A percentile compares a stretch with the other conserved stretches of the same genome.
phyloP scores from a whole-genome alignment of 2,797 vertebrate genomes.

The Melanotaenia trifasciata region DNA sequence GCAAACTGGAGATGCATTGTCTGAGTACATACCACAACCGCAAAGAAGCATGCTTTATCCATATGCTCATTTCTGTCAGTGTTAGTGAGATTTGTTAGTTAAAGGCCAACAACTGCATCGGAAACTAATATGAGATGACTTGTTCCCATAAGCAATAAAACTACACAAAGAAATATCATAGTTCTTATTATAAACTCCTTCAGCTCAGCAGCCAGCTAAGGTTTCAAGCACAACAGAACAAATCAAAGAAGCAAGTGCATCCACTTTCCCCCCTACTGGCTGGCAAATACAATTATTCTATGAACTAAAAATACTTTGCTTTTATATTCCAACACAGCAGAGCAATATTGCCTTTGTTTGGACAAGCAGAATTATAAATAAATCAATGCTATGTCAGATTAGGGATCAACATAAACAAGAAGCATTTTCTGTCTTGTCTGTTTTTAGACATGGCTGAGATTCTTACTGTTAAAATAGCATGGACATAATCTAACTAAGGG shows the following conservation, averaged over 20 bases:
- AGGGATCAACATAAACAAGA: background rate
- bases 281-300: background rate
- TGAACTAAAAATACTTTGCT: background rate
- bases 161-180: background rate
- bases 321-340: constrained; percentile 2
- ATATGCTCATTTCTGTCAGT: constrained; percentile 2
- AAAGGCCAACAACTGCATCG: background rate
- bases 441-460: background rate
- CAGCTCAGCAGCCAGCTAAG: constrained; percentile 12
- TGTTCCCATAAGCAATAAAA: constrained; percentile 27
- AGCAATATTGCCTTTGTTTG: background rate
- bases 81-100: constrained; percentile 24
- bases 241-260: background rate
- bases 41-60: constrained; percentile 8
- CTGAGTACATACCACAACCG: constrained; percentile 9
- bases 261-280: background rate
- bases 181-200: constrained; percentile 11
- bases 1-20: background rate
- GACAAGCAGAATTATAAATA: background rate
- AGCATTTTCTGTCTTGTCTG: background rate
- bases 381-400: background rate
- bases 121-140: constrained; percentile 21
- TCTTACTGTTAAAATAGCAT: background rate
- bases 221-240: constrained; percentile 18
- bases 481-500: background rate